Base-by-base conservation (phyloP, 2,113 vertebrate genomes). In the Hystrix brachyura region DNA sequence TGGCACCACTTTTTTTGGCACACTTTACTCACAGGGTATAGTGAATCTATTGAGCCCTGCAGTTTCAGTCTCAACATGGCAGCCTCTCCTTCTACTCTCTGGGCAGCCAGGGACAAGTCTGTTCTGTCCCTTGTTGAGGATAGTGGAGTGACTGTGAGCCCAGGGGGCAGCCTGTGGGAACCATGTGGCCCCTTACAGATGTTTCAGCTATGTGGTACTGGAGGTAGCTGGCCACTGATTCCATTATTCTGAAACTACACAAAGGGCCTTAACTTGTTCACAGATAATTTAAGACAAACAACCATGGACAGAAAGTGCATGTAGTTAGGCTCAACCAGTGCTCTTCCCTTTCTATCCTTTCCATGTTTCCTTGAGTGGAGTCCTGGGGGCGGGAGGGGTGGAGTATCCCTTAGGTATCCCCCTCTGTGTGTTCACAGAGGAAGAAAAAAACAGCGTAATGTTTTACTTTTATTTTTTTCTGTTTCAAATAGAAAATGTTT, bases 401-500 rank as follows among this genome's bases (percentile, higher is more conserved):
- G 25, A 25, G 43, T 29, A 4, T 38, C 38, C 38, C 38, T 38
- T 38, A 38, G 38, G 38, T 38, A 38, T 38, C 38, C 38, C 38
- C 38, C 38, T 38, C 38, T 38, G 38, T 38, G 38, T 11, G 4
- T 65, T 74, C 19, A 55, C 38, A 48, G 87, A 59, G 15, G 57
- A 74, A 38, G 43, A 51, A 59, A 89, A 43, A 62, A 46, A 23
- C 4, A 8, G 81, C 78, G 65, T 5, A 14, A 38, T 43, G 19
- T 86, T 81, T 48, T 12, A 34, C 4, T 83, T 21, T 69, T 71
- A 9, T 15, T 29, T 76, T 13, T 60, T 80, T 81, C 34, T 88
- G 6, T 96, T 88, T 90, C 34, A 46, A 53, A 65, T 67, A 78
- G 79, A 82, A 65, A 48, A 93, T 53, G 7, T 93, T 82, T 65